Evolutionary conservation across 1,140 invertebrate species (phyloP), one percentile per base, ranked within the genome.

Genomic region (Lutraria rhynchaena): DNA sequence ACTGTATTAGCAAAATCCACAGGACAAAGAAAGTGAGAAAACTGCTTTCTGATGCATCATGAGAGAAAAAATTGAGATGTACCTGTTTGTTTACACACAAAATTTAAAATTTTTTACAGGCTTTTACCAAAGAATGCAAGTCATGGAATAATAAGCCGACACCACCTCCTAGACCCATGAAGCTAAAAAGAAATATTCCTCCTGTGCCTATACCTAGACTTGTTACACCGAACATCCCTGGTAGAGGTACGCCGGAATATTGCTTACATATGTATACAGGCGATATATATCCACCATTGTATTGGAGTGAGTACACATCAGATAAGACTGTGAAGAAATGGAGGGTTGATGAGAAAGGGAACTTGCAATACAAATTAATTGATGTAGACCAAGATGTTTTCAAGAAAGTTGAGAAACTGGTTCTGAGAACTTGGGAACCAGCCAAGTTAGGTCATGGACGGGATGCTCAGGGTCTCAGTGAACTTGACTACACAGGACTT

Each of bases 391-490:
- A 57, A 31, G 49, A 44, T 9, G 70, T 70, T 22, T 55, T 78
- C 15, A 35, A 73, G 33, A 33, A 51, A 22, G 61, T 86, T 29
- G 49, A 76, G 24, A 58, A 51, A 19, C 33, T 86, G 0, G 44
- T 86, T 11, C 44, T 46, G 7, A 65, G 60, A 4, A 84, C 85
- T 17, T 84, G 85, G 85, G 60, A 83, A 49, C n/a, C 67, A 46
- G 60, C 49, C 9, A 77, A 77, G 53, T n/a, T 84, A 2, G 81
- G 81, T 55, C 83, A 85, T 57, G 85, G 85, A 19, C 71, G 81
- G 4, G 85, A 86, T 74, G 85, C 85, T 22, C 4, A n/a, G 22
- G 81, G 81, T 0, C 49, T 87, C 13, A 33, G 22, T 49, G 70
- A 60, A 4, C 31, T 81, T 7, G 27, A 37, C 22, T 82, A 80